Evolutionary conservation across 1,140 invertebrate species (phyloP).

Genomic region (Cyphomyrmex costatus): DNA sequence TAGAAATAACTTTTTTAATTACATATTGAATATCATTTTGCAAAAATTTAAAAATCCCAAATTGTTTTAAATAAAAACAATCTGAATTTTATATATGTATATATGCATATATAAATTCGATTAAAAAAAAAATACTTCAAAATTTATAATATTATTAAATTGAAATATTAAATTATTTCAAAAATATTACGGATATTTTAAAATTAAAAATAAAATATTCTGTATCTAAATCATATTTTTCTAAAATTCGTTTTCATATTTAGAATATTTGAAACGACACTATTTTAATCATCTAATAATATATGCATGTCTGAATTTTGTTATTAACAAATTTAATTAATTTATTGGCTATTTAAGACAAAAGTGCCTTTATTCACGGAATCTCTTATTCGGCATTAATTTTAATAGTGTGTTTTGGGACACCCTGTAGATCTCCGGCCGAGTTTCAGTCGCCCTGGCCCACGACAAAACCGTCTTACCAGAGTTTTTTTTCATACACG

Average conservation of each 20-base stretch:
- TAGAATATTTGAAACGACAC: background rate
- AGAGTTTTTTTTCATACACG: constrained; percentile 79
- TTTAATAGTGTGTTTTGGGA: background rate
- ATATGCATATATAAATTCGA: no score
- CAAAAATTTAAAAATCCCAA: background rate
- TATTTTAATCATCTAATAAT: background rate
- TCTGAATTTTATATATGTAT: background rate
- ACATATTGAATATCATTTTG: background rate
- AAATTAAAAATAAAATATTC: background rate
- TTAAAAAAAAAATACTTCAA: background rate
- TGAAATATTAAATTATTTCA: background rate
- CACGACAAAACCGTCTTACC: constrained; percentile 76
- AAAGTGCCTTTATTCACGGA: background rate
- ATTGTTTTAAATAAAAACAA: background rate
- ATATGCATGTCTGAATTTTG: background rate
- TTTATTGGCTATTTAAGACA: background rate
- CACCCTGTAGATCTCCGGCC: constrained; percentile 33
- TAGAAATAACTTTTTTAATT: background rate
- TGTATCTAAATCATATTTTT: background rate
- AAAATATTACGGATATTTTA: background rate
- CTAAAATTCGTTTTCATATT: constrained; percentile 4
- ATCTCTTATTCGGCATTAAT: background rate
- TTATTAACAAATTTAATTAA: background rate
- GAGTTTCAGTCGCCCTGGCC: constrained; percentile 70
- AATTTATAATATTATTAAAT: background rate